phyloP scores from a whole-genome alignment of 2,113 vertebrate genomes.

The Poeciliopsis turrubarensis region DNA sequence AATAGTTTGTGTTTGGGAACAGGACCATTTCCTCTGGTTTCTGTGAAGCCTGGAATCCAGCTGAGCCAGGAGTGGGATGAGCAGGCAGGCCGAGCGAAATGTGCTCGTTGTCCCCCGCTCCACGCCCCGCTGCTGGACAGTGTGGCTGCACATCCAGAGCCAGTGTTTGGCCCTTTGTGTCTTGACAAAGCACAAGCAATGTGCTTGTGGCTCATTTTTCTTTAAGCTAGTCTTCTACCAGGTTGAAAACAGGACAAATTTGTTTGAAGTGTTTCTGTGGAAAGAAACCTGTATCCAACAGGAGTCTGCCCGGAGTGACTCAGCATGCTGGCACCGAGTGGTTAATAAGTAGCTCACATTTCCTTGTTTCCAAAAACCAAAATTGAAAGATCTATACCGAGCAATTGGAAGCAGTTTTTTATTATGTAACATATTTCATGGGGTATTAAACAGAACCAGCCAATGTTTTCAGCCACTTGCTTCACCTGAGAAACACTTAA shows the following conservation, averaged over 20 bases:
- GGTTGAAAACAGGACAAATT: background rate
- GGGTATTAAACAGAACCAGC: background rate
- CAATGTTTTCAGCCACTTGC: too few species aligned
- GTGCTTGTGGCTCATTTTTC: background rate
- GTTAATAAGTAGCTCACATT: conserved; percentile 63
- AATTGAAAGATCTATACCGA: conserved; percentile 3
- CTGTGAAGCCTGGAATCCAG: conserved; percentile 66
- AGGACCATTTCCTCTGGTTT: conserved; percentile 70
- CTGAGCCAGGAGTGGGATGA: conserved; percentile 46
- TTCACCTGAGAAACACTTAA: too few species aligned
- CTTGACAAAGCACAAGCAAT: too few species aligned
- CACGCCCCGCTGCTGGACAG: conserved; percentile 4
- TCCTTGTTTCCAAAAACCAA: conserved; percentile 20
- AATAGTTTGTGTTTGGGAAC: conserved; percentile 76
- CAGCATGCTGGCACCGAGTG: conserved; percentile 31
- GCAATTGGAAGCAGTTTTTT: background rate
- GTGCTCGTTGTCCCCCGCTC: background rate
- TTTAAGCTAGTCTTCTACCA: background rate
- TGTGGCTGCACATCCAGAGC: background rate
- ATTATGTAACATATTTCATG: background rate
- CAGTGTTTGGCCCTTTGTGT: background rate
- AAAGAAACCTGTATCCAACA: conserved; percentile 6
- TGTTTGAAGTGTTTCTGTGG: too few species aligned
- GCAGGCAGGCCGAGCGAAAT: conserved; percentile 8
- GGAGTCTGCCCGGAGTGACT: conserved; percentile 40